Evolutionary conservation across 2,888 invertebrate species (phyloP).

Genomic region (Endomychus coccineus): DNA sequence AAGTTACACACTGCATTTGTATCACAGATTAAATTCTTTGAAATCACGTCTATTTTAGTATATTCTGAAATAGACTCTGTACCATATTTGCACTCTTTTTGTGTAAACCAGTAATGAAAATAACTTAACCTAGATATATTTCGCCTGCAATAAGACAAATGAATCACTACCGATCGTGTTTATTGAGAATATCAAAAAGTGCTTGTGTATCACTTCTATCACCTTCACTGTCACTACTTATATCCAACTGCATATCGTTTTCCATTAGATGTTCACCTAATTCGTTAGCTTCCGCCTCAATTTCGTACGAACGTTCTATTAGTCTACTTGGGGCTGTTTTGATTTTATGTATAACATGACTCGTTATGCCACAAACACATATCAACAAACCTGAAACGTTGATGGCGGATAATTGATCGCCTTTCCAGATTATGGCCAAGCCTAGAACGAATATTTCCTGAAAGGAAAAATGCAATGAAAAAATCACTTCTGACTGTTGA

Average conservation of each 20-base stretch:
- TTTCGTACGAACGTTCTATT: slow-evolving; percentile 26
- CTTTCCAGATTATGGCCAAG: slow-evolving; percentile 79
- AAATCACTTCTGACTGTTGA: too few relatives aligned
- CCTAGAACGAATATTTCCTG: slow-evolving; percentile 90
- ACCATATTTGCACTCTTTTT: too few relatives aligned
- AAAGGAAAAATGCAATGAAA: slow-evolving; percentile 29
- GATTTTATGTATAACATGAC: slow-evolving; percentile 73
- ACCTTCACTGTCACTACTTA: slow-evolving; percentile 22
- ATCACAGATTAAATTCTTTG: too few relatives aligned
- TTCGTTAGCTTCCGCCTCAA: slow-evolving; percentile 30
- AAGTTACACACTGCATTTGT: too few relatives aligned
- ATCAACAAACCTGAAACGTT: slow-evolving; percentile 81
- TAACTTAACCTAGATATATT: too few relatives aligned
- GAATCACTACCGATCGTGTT: slow-evolving; percentile 36
- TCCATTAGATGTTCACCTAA: slow-evolving; percentile 35
- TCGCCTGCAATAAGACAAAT: too few relatives aligned
- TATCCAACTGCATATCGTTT: slow-evolving; percentile 22
- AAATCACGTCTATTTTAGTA: too few relatives aligned
- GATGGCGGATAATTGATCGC: slow-evolving; percentile 73
- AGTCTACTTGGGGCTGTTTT: slow-evolving; percentile 20
- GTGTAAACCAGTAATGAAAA: too few relatives aligned
- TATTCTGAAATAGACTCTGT: too few relatives aligned
- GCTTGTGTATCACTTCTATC: slow-evolving; percentile 46
- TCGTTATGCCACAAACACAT: slow-evolving; percentile 80
- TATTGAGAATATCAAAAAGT: slow-evolving; percentile 45